Conservation (phyloP, 2,888 invertebrate species). For the Macrosoma leucophasiata region DNA sequence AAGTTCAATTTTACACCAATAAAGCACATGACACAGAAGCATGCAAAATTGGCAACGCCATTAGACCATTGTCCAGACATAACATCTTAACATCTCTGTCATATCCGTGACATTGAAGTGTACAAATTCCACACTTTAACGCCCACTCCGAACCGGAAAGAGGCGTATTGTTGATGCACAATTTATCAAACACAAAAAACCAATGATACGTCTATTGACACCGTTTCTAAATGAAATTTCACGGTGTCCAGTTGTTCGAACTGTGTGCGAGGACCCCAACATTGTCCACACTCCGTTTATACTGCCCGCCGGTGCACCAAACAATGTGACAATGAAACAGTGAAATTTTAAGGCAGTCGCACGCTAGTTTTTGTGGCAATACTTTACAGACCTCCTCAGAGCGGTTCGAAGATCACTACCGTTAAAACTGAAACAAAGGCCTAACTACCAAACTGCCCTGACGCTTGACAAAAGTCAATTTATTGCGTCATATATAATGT, state of each 20-base stretch:
- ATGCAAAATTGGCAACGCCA: too few species aligned
- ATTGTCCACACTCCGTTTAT: conserved; percentile 47
- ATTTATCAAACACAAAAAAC: conserved; percentile 58
- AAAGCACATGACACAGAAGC: too few species aligned
- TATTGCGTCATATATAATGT: conserved; percentile 67
- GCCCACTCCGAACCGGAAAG: conserved; percentile 35
- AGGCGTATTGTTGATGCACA: conserved; percentile 63
- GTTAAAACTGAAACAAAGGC: conserved; percentile 64
- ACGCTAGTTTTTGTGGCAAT: conserved; percentile 50
- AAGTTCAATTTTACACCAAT: too few species aligned
- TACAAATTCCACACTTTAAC: conserved; percentile 13
- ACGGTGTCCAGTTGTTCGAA: conserved; percentile 49
- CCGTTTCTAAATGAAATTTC: conserved; percentile 53
- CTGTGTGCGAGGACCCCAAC: conserved; percentile 45
- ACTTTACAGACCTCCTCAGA: conserved; percentile 51
- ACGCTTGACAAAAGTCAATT: conserved; percentile 47
- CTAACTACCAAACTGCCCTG: conserved; percentile 37
- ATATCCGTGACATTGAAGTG: too few species aligned
- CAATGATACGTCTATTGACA: conserved; percentile 62
- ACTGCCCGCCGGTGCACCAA: conserved; percentile 36
- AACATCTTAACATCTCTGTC: too few species aligned
- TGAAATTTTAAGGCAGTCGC: conserved; percentile 49
- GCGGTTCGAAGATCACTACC: conserved; percentile 48
- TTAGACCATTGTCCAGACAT: too few species aligned
- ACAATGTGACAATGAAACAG: conserved; percentile 1